A percentile compares a stretch with the other conserved stretches of the same genome.
Evolutionary conservation across 2,113 vertebrate genomes (phyloP).

Genomic region (Peromyscus polionotus): DNA sequence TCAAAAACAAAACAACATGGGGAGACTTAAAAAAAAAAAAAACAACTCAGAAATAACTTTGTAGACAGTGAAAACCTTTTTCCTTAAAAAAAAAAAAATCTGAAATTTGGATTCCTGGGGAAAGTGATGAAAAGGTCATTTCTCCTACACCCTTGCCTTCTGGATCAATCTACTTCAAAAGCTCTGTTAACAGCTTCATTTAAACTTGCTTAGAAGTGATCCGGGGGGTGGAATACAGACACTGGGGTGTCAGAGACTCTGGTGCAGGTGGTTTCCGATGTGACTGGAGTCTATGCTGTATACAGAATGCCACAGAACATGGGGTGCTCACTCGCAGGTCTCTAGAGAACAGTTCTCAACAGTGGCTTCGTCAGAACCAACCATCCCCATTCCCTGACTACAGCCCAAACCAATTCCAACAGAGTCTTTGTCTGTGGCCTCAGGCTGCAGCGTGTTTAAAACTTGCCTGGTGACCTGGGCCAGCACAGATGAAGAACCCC

Average conservation of each 20-base stretch:
- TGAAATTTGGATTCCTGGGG: neutral
- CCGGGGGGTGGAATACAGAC: neutral
- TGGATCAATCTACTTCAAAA: neutral
- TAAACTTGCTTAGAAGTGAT: neutral
- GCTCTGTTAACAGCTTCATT: neutral
- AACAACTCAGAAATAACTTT: constrained; percentile 27
- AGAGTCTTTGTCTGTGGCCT: neutral
- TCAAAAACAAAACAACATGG: neutral
- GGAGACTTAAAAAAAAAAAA: neutral
- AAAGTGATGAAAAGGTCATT: neutral
- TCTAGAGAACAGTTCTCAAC: neutral
- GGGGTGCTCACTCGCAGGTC: neutral
- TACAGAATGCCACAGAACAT: neutral
- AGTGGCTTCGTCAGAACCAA: neutral
- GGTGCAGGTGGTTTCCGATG: neutral
- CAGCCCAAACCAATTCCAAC: neutral
- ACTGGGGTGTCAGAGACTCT: neutral
- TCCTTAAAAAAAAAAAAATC: constrained; percentile 24
- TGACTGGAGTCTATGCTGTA: too few species aligned
- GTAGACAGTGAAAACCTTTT: neutral
- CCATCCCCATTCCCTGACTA: neutral
- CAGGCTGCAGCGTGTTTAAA: neutral
- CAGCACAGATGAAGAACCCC: neutral
- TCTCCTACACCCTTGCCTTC: neutral
- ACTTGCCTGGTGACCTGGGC: neutral